A percentile compares a stretch with the other conserved stretches of the same genome.
These are phyloP conservation scores for Dorcus hopei DNA, from an alignment of 2,888 invertebrate species.

Conservation along the genomic window DNA sequence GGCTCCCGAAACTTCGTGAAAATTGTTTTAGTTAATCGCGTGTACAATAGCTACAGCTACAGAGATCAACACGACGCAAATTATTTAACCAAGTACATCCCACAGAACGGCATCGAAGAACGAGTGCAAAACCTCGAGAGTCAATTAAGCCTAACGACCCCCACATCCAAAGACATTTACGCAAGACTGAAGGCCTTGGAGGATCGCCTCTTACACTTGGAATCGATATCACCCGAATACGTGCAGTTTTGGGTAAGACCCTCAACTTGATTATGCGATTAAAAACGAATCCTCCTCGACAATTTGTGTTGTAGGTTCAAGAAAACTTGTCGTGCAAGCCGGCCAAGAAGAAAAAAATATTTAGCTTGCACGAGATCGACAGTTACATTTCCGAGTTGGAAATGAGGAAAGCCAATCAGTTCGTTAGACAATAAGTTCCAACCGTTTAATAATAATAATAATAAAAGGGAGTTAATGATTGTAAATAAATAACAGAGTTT, in stretches of 20 bases:
- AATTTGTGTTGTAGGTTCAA: slow-evolving; percentile 32
- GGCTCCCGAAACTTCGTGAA: neutral
- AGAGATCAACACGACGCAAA: slow-evolving; percentile 49
- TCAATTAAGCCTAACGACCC: slow-evolving; percentile 55
- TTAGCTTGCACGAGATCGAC: slow-evolving; percentile 40
- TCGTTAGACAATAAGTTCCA: no score
- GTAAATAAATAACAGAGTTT: no score
- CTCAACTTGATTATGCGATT: slow-evolving; percentile 5
- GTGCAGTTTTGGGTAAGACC: slow-evolving; percentile 62
- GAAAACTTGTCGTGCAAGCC: slow-evolving; percentile 23
- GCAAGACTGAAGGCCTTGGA: slow-evolving; percentile 70
- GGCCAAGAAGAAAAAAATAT: slow-evolving; percentile 38
- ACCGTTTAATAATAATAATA: no score
- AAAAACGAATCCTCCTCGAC: neutral
- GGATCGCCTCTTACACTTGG: slow-evolving; percentile 67
- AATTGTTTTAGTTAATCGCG: slow-evolving; percentile 60
- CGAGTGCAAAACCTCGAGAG: slow-evolving; percentile 64
- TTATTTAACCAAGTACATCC: slow-evolving; percentile 50
- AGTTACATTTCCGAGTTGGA: slow-evolving; percentile 39
- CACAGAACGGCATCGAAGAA: slow-evolving; percentile 61
- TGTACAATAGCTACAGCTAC: slow-evolving; percentile 64
- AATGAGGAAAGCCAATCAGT: slow-evolving; percentile 8
- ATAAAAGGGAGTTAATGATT: no score
- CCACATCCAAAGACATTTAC: slow-evolving; percentile 64
- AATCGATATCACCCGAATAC: slow-evolving; percentile 80